Evolutionary conservation across 1,140 invertebrate genomes (phyloP).

Genomic region (Drosophila triauraria): DNA sequence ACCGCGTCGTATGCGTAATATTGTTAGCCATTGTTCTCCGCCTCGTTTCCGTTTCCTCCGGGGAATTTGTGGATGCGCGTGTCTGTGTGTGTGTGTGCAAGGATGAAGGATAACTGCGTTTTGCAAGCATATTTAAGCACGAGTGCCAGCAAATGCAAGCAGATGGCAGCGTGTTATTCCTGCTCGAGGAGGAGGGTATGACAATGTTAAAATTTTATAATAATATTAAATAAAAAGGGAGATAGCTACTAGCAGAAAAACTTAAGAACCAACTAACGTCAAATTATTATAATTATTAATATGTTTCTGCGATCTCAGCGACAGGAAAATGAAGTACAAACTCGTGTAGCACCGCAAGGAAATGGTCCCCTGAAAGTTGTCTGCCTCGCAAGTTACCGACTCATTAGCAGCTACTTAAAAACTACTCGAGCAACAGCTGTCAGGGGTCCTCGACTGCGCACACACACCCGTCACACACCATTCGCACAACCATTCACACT

Average conservation of each 20-base stretch:
- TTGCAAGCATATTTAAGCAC: conserved; percentile 33
- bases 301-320: not conserved
- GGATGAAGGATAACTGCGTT: conserved; percentile 23
- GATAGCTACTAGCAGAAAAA: too few species aligned
- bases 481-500: conserved; percentile 6
- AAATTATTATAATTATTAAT: conserved; percentile 10
- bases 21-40: conserved; percentile 65
- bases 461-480: not conserved
- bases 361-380: conserved; percentile 42
- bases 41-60: conserved; percentile 21
- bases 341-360: conserved; percentile 10
- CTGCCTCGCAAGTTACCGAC: conserved; percentile 51
- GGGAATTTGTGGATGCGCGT: conserved; percentile 20
- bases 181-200: not conserved
- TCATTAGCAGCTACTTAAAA: conserved; percentile 81
- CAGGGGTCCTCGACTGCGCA: conserved; percentile 46
- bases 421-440: conserved; percentile 78
- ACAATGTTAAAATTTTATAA: conserved; percentile 5
- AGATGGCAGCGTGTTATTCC: conserved; percentile 25
- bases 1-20: conserved; percentile 66
- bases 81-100: conserved; percentile 8
- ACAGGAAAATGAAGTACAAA: conserved; percentile 7
- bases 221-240: not conserved
- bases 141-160: conserved; percentile 31
- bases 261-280: not conserved